phyloP scores from a whole-genome alignment of 2,888 invertebrate genomes.

The Idaea biselata region DNA sequence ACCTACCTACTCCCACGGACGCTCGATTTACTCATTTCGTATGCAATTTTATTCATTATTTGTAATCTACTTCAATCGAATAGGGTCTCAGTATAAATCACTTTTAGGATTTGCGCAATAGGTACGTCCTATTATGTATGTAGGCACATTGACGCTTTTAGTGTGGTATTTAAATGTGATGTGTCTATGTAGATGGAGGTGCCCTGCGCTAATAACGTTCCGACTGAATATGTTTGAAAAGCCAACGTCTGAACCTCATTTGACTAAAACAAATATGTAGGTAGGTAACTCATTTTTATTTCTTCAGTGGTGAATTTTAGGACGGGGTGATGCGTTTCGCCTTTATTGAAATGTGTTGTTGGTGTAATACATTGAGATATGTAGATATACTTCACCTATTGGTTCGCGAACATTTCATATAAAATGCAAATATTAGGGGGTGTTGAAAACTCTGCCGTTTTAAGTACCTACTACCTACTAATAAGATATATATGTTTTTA shows the following conservation, averaged over 20 bases:
- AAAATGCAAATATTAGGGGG: neutral
- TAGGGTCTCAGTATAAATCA: conserved; percentile 77
- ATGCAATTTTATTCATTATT: conserved; percentile 81
- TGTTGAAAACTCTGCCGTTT: neutral
- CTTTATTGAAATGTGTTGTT: conserved; percentile 53
- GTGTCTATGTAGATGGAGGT: conserved; percentile 60
- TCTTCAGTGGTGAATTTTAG: conserved; percentile 52
- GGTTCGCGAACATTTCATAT: neutral
- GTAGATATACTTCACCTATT: conserved; percentile 10
- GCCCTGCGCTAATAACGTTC: conserved; percentile 67
- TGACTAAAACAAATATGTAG: conserved; percentile 71
- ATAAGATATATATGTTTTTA: neutral
- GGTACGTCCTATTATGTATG: conserved; percentile 39
- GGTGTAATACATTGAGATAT: conserved; percentile 28
- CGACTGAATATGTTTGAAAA: conserved; percentile 58
- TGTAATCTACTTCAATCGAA: conserved; percentile 80
- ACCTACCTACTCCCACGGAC: conserved; percentile 65
- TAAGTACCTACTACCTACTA: neutral
- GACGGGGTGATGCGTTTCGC: conserved; percentile 56
- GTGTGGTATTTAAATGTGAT: conserved; percentile 74
- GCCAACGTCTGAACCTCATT: conserved; percentile 68
- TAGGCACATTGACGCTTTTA: conserved; percentile 78
- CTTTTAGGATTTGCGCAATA: conserved; percentile 74
- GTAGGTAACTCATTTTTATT: conserved; percentile 57
- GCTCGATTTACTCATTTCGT: conserved; percentile 74